Percentiles rank a stretch among this genome's conserved stretches.
Evolutionary conservation across 2,797 vertebrate genomes (phyloP).

Genomic region (Megaceryle alcyon): DNA sequence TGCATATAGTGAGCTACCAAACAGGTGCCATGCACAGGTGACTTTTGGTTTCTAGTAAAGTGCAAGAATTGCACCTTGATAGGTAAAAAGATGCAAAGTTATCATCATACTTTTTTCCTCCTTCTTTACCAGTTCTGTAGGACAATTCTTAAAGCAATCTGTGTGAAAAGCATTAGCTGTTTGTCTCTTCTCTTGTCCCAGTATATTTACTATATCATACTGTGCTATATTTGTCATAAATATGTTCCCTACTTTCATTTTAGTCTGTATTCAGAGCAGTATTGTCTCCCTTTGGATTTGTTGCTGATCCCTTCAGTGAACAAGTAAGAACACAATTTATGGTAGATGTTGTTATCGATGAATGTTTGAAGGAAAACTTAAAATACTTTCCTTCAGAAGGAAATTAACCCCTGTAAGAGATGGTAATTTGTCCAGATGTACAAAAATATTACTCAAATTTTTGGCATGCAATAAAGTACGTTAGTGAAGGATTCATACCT

Average conservation of each 20-base stretch:
- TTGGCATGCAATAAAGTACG: not conserved
- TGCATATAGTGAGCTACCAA: not conserved
- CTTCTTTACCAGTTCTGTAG: not conserved
- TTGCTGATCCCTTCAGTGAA: not conserved
- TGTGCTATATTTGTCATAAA: not conserved
- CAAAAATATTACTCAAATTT: not conserved
- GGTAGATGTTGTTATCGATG: not conserved
- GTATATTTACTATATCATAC: not conserved
- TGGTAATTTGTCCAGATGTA: not conserved
- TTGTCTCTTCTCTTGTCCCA: not conserved
- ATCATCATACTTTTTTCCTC: not conserved
- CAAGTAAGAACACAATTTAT: not conserved
- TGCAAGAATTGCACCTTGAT: not conserved
- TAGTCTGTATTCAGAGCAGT: not conserved
- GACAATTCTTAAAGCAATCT: not conserved
- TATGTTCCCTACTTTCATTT: not conserved
- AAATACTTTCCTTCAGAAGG: not conserved
- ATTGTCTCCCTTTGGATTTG: not conserved
- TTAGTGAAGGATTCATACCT: not conserved
- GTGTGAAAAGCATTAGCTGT: not conserved
- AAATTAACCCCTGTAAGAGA: not conserved
- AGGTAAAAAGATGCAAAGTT: not conserved
- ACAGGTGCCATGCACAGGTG: not conserved
- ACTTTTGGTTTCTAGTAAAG: not conserved
- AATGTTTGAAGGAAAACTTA: not conserved